These are phyloP conservation scores for Amphiduros pacificus DNA, from an alignment of 2,888 invertebrate species.

Conservation along the genomic window DNA sequence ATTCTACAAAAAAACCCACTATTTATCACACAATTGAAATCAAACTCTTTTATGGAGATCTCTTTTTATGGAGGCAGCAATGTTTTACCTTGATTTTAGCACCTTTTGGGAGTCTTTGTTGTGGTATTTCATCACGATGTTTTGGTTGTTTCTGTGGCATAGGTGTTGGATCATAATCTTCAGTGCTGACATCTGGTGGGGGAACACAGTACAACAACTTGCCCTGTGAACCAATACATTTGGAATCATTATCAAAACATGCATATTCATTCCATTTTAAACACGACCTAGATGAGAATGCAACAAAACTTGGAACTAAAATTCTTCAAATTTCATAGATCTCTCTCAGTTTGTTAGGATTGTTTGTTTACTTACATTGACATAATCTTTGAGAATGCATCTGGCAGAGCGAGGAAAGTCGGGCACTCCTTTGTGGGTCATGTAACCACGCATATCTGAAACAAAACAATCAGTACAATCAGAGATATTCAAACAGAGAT, in stretches of 20 bases:
- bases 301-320: too few relatives aligned
- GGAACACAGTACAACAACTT: conserved; percentile 79
- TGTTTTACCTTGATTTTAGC: background rate
- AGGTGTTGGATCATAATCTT: conserved; percentile 62
- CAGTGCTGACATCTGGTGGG: conserved; percentile 73
- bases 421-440: conserved; percentile 91
- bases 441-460: conserved; percentile 89
- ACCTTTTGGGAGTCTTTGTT: background rate
- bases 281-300: too few relatives aligned
- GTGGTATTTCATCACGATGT: conserved; percentile 9
- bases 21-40: too few relatives aligned
- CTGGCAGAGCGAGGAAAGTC: conserved; percentile 90
- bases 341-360: background rate
- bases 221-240: conserved; percentile 68
- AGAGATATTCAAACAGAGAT: too few relatives aligned
- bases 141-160: conserved; percentile 6
- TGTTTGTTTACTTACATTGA: conserved; percentile 48
- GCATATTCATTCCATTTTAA: background rate
- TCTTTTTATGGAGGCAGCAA: background rate
- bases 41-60: too few relatives aligned
- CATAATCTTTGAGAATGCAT: conserved; percentile 81
- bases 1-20: too few relatives aligned
- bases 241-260: background rate
- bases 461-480: too few relatives aligned
- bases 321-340: too few relatives aligned